Base-by-base conservation (phyloP, 2,888 invertebrate species). In the Slavum lentiscoides region DNA sequence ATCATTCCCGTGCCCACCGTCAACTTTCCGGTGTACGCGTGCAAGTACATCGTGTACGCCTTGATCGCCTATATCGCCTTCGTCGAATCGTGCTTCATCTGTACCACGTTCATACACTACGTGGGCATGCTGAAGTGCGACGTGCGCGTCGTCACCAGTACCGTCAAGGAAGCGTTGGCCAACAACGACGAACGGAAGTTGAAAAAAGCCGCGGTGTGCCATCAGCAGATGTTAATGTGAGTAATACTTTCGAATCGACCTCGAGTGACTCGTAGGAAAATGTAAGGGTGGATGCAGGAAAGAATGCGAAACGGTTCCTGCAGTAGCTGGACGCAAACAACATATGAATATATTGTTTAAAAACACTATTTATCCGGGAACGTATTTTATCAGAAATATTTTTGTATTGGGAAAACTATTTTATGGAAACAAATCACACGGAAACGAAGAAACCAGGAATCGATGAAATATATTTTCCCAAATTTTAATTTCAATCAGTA, bases 51-150 rank as follows among this genome's bases (percentile, higher is more conserved):
- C 1, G 43, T 7, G 6, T 73, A 61, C 43, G 43, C 61, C 2
- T 17, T 73, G 13, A 9, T 61, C 17, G 73, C 61, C 43, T 73
- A 61, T 19, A 73, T 73, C 5, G 73, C 73, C 4, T 61, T 61
- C 43, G 1, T 43, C 19, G 73, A 73, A 23, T 11, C 23, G 0
- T 61, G 59, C 23, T 73, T 73, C 4, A 23, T 73, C 9, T 49
- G 49, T 19, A 19, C 23, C 1, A 23, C 23, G 43, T 73, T 61
- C 17, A 23, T 61, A 7, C 19, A 61, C 23, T 73, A 43, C 11
- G 43, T 23, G 11, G 61, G 73, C 19, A 43, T 73, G 17, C 17
- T 61, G 7, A 49, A 73, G 43, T 19, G 19, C 0, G 13, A 49
- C 2, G 7, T 49, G 4, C 7, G 43, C 0, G 6, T 11, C 1